Evolutionary conservation across 2,797 vertebrate species (phyloP).

Genomic region (Falco peregrinus): DNA sequence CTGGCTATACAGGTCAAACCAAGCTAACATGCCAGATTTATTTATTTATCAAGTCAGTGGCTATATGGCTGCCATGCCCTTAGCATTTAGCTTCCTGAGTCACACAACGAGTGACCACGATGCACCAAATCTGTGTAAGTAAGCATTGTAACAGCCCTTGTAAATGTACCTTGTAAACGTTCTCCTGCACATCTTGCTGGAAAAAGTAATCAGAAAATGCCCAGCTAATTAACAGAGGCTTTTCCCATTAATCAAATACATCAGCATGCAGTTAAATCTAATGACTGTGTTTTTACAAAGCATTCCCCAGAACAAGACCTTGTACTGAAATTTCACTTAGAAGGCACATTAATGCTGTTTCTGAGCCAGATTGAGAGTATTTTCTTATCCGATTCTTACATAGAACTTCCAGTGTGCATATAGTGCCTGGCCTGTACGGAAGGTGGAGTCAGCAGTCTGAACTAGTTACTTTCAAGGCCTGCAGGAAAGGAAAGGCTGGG

Average conservation of each 20-base stretch:
- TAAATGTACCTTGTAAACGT: neutral
- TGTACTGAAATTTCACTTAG: neutral
- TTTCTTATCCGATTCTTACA: neutral
- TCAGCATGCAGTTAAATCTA: neutral
- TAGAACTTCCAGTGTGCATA: neutral
- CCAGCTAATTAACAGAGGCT: neutral
- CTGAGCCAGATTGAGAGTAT: neutral
- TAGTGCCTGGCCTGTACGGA: slow-evolving; percentile 1
- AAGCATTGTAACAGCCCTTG: neutral
- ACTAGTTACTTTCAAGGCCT: neutral
- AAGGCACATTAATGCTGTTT: neutral
- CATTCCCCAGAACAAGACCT: neutral
- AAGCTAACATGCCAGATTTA: neutral
- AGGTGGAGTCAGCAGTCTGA: slow-evolving; percentile 20
- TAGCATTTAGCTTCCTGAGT: neutral
- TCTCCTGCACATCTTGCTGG: neutral
- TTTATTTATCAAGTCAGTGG: neutral
- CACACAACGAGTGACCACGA: neutral
- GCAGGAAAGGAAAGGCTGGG: slow-evolving; percentile 17
- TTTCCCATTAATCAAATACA: neutral
- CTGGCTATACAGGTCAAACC: slow-evolving; percentile 1
- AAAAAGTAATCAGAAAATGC: neutral
- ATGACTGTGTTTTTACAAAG: neutral
- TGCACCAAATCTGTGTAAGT: neutral
- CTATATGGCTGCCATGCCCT: neutral